A percentile compares a stretch with the other conserved stretches of the same genome.
phyloP scores from a whole-genome alignment of 1,140 invertebrate genomes.

The Macrotrachela quadricornifera region DNA sequence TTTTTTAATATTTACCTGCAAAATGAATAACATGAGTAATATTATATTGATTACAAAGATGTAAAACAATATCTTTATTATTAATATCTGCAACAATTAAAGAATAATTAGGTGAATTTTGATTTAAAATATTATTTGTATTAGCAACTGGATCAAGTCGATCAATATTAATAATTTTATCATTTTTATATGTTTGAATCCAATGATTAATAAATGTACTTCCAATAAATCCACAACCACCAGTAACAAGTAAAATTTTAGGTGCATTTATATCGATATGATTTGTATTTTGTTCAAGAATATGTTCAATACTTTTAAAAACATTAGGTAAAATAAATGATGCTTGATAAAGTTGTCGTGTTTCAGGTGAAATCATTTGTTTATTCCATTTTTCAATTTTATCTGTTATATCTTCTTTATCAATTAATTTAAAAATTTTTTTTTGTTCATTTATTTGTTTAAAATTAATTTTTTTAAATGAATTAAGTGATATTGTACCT shows the following conservation, averaged over 20 bases:
- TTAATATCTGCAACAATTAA: slow-evolving; percentile 15
- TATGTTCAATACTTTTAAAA: no score
- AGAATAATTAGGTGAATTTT: slow-evolving; percentile 11
- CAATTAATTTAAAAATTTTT: no score
- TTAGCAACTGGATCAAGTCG: slow-evolving; percentile 12
- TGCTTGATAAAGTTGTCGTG: no score
- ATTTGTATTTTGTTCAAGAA: not conserved
- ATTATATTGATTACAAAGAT: slow-evolving; percentile 10
- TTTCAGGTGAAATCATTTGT: no score
- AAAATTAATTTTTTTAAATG: no score
- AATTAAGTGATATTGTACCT: no score
- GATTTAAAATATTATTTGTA: slow-evolving; percentile 10
- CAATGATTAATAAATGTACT: slow-evolving; percentile 10
- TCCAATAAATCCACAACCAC: slow-evolving; percentile 12
- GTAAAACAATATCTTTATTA: slow-evolving; percentile 9
- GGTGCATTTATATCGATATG: not conserved
- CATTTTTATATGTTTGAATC: slow-evolving; percentile 9
- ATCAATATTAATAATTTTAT: slow-evolving; percentile 11
- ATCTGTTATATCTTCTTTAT: no score
- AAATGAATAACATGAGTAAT: slow-evolving; percentile 14
- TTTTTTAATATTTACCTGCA: slow-evolving; percentile 7
- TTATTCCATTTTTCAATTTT: no score
- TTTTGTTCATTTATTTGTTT: no score
- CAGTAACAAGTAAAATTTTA: slow-evolving; percentile 7
- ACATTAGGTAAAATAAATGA: no score